Evolutionary conservation across 2,113 vertebrate genomes (phyloP).

Genomic region (Tragelaphus imberbis): DNA sequence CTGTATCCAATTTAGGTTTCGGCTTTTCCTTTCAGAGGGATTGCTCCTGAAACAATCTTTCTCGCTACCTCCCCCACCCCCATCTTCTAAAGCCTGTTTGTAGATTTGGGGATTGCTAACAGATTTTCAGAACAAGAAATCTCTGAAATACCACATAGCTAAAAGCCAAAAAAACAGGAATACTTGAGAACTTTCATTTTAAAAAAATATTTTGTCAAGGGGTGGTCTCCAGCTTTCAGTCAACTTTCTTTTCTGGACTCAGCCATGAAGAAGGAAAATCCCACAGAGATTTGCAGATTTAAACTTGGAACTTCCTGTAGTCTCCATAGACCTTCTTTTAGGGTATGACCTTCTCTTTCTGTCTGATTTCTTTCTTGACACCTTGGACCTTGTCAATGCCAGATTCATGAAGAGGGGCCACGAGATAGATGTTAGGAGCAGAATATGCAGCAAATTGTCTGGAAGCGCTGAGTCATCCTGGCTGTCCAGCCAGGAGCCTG

Average conservation of each 20-base stretch:
- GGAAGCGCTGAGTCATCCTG: neutral
- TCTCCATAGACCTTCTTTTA: neutral
- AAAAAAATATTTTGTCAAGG: neutral
- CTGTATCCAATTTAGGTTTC: constrained; percentile 73
- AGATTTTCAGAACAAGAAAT: constrained; percentile 67
- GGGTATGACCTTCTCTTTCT: neutral
- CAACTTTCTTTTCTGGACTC: neutral
- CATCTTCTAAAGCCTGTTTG: constrained; percentile 53
- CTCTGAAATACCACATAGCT: constrained; percentile 50
- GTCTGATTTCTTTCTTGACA: neutral
- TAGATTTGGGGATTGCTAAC: constrained; percentile 66
- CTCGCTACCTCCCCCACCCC: neutral
- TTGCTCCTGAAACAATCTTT: constrained; percentile 67
- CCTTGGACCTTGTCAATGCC: neutral
- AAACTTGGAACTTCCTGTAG: neutral
- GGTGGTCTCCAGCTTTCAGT: constrained; percentile 13
- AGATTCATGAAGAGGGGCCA: neutral
- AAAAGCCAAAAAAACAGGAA: constrained; percentile 22
- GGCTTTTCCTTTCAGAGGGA: constrained; percentile 66
- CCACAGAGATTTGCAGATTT: neutral
- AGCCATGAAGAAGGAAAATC: neutral
- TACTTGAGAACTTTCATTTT: constrained; percentile 22
- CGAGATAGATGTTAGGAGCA: neutral
- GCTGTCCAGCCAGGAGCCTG: neutral
- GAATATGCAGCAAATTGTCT: neutral